Base-by-base conservation (phyloP, 2,113 vertebrate genomes). In the Brienomyrus longianalis region DNA sequence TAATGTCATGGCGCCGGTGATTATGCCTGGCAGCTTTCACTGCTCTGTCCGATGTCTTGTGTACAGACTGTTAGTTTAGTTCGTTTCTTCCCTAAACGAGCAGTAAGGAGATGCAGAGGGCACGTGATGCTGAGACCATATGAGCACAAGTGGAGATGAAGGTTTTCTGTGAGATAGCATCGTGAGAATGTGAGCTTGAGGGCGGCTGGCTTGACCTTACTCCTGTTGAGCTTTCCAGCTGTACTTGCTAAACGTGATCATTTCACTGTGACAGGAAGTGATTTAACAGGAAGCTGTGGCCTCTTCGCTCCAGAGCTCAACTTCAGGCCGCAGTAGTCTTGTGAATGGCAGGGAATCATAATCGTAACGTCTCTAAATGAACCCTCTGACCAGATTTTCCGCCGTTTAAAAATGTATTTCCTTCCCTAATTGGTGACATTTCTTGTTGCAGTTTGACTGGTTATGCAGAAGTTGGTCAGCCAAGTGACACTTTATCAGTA, bases 21-120 rank as follows among this genome's bases (percentile, higher is more conserved):
- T 2, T 59, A 93, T 94, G 92, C 89, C 80, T 0, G n/a, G 83
- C 31, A 83, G 86, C 84, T 80, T 87, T 21, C 54, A 19, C 54
- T 7, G 6, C 54, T 23, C 1, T 1, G 54, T 62, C 59, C 1
- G 7, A n/a, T n/a, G 23, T n/a, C 59, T 8, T 8, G 8, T 62
- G 59, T 23, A 62, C 59, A 62, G 23, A 62, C 59, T n/a, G 27
- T 88, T 80, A 52, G 3, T 54, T 62, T 39, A 39, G 15, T 31
- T 23, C 5, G 1, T 39, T 35, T 5, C 70, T 77, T 77, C 39
- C 39, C 39, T 39, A 39, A 39, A 77, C 0, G 15, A 39, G 11
- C 9, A 27, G 62, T 31, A 66, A 66, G n/a, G n/a, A n/a, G n/a
- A 66, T 1, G 23, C 62, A 66, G 62, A 66, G 62, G 27, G 13